Conservation (phyloP, 2,113 vertebrate genomes). For the Rhea americana region DNA sequence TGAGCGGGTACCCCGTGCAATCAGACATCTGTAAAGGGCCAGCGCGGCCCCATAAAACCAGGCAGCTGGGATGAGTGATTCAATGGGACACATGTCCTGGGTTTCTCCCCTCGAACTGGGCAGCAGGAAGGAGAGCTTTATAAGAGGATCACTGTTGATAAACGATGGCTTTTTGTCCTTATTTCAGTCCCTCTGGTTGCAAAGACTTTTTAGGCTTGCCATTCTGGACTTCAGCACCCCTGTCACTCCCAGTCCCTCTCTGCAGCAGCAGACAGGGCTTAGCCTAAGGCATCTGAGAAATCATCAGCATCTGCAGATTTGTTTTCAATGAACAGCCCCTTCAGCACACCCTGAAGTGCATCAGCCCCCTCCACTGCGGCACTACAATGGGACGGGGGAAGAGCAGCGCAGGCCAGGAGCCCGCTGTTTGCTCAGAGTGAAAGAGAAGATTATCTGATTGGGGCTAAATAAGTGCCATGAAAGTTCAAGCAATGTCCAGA, state of each 20-base stretch:
- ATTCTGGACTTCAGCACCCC: neutral
- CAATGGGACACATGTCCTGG: too few relatives aligned
- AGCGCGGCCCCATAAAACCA: rapidly evolving
- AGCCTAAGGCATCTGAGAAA: neutral
- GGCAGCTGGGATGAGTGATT: rapidly evolving
- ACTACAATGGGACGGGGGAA: neutral
- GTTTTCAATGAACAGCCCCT: slow-evolving; percentile 44
- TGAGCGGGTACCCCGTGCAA: neutral
- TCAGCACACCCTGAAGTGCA: slow-evolving; percentile 14
- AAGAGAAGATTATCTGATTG: slow-evolving; percentile 31
- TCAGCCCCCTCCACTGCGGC: slow-evolving; percentile 35
- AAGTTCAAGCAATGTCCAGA: slow-evolving; percentile 53
- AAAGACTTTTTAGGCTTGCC: neutral
- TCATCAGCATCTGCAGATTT: neutral
- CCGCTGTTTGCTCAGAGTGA: slow-evolving; percentile 37
- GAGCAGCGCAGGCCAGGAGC: neutral
- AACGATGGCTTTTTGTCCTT: neutral
- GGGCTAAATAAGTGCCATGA: slow-evolving; percentile 17
- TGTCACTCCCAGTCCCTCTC: neutral
- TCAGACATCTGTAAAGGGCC: neutral
- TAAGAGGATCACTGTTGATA: neutral
- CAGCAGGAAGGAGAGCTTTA: neutral
- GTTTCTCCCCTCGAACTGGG: too few relatives aligned
- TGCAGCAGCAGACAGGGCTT: neutral
- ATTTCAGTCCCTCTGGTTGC: neutral